A percentile compares a stretch with the other conserved stretches of the same genome.
phyloP scores from a whole-genome alignment of 1,140 invertebrate species.

The Drosophila arawakana region DNA sequence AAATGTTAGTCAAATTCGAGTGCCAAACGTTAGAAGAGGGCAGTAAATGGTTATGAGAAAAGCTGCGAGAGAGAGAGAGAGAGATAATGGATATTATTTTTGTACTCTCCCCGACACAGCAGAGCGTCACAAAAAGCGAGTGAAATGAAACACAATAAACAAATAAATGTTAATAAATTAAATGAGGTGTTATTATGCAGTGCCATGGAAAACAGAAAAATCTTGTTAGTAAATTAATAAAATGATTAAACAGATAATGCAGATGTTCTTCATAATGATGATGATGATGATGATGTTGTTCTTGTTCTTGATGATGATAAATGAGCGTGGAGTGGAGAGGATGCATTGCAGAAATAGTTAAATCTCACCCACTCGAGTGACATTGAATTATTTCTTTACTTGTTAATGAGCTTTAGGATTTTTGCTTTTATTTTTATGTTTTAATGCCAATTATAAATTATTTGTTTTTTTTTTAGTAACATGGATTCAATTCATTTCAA shows the following conservation, averaged over 20 bases:
- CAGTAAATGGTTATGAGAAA: constrained; percentile 15
- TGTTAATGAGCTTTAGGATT: constrained; percentile 45
- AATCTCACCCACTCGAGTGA: constrained; percentile 27
- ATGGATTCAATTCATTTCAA: not conserved
- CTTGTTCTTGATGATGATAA: constrained; percentile 6
- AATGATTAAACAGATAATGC: constrained; percentile 6
- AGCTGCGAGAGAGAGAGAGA: constrained; percentile 19
- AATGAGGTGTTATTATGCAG: constrained; percentile 5
- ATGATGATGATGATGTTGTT: constrained; percentile 17
- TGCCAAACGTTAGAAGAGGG: not conserved
- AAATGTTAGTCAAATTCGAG: constrained; percentile 6
- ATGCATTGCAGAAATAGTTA: constrained; percentile 46
- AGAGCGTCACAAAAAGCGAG: constrained; percentile 22
- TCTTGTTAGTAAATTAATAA: constrained; percentile 1
- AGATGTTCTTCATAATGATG: constrained; percentile 24
- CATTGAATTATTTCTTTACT: constrained; percentile 48
- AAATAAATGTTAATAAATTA: not conserved
- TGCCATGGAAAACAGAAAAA: constrained; percentile 5
- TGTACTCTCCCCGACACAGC: constrained; percentile 12
- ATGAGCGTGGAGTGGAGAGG: constrained; percentile 56
- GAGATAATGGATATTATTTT: not conserved
- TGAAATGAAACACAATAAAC: constrained; percentile 7
- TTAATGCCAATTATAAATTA: constrained; percentile 40
- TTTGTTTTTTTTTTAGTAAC: constrained; percentile 14
- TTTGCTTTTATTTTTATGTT: not conserved